Evolutionary conservation across 2,888 invertebrate genomes (phyloP).

Genomic region (Sesia bembeciformis): DNA sequence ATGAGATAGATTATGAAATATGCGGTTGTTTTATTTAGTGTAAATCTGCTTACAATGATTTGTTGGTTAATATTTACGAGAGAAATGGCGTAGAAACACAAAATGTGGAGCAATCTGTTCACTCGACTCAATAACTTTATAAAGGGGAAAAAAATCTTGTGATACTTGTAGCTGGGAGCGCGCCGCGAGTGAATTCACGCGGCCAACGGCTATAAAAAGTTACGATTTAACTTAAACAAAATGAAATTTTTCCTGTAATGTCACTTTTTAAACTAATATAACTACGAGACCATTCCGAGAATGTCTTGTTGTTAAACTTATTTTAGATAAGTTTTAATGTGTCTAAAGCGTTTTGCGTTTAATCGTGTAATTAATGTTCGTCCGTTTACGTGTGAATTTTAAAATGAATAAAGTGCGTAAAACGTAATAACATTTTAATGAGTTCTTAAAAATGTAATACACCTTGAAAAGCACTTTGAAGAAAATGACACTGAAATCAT

Average conservation of each 20-base stretch:
- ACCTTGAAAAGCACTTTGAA: too few relatives aligned
- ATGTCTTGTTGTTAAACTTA: conserved; percentile 24
- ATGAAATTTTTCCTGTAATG: conserved; percentile 39
- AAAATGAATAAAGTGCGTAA: too few relatives aligned
- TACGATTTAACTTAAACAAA: conserved; percentile 44
- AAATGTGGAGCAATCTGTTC: neutral
- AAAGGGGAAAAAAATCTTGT: conserved; percentile 4
- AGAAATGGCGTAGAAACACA: neutral
- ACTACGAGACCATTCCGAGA: conserved; percentile 9
- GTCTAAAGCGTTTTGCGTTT: conserved; percentile 1
- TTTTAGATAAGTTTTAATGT: conserved; percentile 23
- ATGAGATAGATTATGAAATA: neutral
- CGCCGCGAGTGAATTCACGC: conserved; percentile 21
- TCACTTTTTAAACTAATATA: conserved; percentile 36
- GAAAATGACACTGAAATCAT: too few relatives aligned
- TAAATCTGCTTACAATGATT: neutral
- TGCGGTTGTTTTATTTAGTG: too few relatives aligned
- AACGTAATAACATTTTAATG: too few relatives aligned
- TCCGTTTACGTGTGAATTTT: too few relatives aligned
- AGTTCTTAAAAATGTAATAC: too few relatives aligned
- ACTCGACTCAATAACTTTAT: neutral
- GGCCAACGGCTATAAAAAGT: conserved; percentile 35
- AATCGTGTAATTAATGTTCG: too few relatives aligned
- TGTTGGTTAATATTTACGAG: neutral
- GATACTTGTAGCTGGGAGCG: conserved; percentile 7